Evolutionary conservation across 2,797 vertebrate species (phyloP), one percentile per base, ranked within the genome.

Genomic region (Sebastes wilsoni): DNA sequence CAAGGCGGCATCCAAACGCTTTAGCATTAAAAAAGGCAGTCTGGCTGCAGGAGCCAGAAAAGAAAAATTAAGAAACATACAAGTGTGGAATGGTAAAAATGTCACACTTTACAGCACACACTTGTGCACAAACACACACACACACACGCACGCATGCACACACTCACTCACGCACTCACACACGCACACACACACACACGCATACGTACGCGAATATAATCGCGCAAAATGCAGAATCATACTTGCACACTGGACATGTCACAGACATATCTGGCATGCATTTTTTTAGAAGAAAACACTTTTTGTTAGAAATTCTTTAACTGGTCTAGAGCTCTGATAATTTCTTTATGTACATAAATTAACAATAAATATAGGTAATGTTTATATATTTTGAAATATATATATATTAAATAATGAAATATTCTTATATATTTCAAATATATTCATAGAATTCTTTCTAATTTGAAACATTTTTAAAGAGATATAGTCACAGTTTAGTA

Each of bases 401-500:
- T 92, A 91, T 94, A 91, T 91, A 89, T 89, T 95, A 93, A 95
- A 95, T 95, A 94, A 89, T 95, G 88, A 95, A 94, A 95, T 95
- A 95, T 95, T 94, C 75, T 88, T 91, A 94, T 95, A 95, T 94
- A 95, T 95, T 94, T 96, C 93, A 95, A 95, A 95, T 94, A 95
- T 95, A 93, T 94, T 92, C 88, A 92, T 94, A 95, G 93, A 93
- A 91, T 93, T 90, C 88, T 90, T 94, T 94, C 92, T 92, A 91
- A 92, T 92, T 92, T 93, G 82, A 95, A 95, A 95, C 91, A 92
- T 95, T 82, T 94, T 94, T 84, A 89, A 92, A 93, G 92, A 94
- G 91, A 93, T 93, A 94, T 92, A 94, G 90, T 96, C 96, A 96
- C 96, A 96, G 95, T 95, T 96, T 94, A 93, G 93, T 95, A 93